Evolutionary conservation across 2,113 vertebrate genomes (phyloP).

Genomic region (Hippocampus zosterae): DNA sequence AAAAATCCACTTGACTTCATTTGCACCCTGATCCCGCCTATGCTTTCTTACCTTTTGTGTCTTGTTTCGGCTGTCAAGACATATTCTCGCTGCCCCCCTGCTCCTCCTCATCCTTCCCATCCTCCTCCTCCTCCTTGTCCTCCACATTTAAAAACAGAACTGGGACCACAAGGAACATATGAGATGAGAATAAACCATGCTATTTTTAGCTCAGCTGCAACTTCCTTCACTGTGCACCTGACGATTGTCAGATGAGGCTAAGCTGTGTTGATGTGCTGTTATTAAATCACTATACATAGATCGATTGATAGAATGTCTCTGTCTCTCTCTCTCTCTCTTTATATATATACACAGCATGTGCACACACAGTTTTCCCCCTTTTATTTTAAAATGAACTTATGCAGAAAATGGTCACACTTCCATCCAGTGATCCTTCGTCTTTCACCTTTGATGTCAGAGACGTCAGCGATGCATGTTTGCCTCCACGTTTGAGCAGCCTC

Average conservation of each 20-base stretch:
- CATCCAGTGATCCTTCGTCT: slow-evolving; percentile 1
- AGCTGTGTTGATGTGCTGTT: slow-evolving; percentile 14
- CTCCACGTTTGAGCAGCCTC: slow-evolving; percentile 31
- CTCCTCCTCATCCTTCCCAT: slow-evolving; percentile 29
- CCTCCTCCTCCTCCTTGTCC: slow-evolving; percentile 34
- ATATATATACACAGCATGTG: not conserved
- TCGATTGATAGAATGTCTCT: too few relatives aligned
- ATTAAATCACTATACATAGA: not conserved
- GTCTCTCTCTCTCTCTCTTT: not conserved
- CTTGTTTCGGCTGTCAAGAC: slow-evolving; percentile 25
- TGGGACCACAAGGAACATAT: slow-evolving; percentile 49
- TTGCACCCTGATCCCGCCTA: not conserved
- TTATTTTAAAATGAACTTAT: too few relatives aligned
- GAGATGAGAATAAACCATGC: slow-evolving; percentile 51
- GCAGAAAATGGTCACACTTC: not conserved
- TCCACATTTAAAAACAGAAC: slow-evolving; percentile 53
- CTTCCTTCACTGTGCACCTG: slow-evolving; percentile 31
- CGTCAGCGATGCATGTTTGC: slow-evolving; percentile 31
- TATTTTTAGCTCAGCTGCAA: slow-evolving; percentile 59
- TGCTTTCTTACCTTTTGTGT: not conserved
- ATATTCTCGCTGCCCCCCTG: slow-evolving; percentile 20
- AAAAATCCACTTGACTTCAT: slow-evolving; percentile 17
- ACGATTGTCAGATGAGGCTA: slow-evolving; percentile 20
- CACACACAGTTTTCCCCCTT: too few relatives aligned
- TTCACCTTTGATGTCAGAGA: slow-evolving; percentile 21